Evolutionary conservation across 2,888 invertebrate genomes (phyloP).

Genomic region (Ectemnius cavifrons): DNA sequence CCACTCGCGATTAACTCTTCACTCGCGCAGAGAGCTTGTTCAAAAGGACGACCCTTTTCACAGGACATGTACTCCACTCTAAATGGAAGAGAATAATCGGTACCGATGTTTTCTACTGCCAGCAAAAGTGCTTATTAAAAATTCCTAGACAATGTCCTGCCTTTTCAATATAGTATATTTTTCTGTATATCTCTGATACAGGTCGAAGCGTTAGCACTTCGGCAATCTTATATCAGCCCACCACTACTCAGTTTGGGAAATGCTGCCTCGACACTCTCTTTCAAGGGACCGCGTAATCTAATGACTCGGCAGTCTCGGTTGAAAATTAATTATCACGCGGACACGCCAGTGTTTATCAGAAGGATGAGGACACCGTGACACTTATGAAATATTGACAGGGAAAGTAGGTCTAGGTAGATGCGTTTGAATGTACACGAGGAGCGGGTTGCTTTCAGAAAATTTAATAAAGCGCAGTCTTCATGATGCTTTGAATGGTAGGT

Average conservation of each 20-base stretch:
- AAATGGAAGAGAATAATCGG: neutral
- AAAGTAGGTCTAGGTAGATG: neutral
- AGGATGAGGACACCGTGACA: neutral
- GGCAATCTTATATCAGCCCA: no score
- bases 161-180: no score
- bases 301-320: neutral
- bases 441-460: conserved; percentile 11
- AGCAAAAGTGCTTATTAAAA: no score
- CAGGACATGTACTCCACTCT: neutral
- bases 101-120: no score
- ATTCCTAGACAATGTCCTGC: no score
- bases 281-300: neutral
- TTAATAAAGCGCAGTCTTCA: neutral
- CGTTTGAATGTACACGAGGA: no score
- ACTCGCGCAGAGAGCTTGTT: no score
- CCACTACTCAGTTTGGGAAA: neutral
- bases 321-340: conserved; percentile 6
- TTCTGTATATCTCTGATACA: no score
- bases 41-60: no score
- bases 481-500: neutral
- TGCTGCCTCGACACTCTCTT: neutral
- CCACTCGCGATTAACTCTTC: conserved; percentile 18
- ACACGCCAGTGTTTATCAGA: neutral
- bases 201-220: no score
- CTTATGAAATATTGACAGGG: conserved; percentile 2